Conservation (phyloP, 2,888 invertebrate genomes). For the Parnassius smintheus region DNA sequence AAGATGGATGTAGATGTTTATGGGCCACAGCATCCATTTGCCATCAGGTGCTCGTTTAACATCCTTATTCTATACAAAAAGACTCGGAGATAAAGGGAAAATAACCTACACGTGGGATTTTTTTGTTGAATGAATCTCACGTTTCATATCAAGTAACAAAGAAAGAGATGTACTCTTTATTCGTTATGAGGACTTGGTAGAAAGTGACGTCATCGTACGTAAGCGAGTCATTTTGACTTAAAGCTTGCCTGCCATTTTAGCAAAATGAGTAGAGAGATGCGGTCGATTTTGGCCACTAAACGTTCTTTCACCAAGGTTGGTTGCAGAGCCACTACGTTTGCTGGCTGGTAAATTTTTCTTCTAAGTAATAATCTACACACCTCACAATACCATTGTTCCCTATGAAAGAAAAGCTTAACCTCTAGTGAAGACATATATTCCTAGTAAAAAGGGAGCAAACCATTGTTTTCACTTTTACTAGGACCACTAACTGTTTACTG, state of each 20-base stretch:
- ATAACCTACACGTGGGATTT: too few species aligned
- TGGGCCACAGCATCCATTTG: too few species aligned
- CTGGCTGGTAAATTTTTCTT: too few species aligned
- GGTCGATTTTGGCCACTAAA: constrained; percentile 3
- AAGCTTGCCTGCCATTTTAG: too few species aligned
- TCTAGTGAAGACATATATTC: constrained; percentile 62
- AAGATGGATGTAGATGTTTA: too few species aligned
- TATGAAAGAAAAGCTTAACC: constrained; percentile 38
- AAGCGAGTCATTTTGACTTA: constrained; percentile 8
- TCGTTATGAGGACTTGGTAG: constrained; percentile 53
- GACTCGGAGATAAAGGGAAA: too few species aligned
- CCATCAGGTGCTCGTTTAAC: too few species aligned
- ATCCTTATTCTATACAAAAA: too few species aligned
- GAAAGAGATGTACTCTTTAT: constrained; percentile 28
- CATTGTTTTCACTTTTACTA: constrained; percentile 81
- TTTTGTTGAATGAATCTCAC: too few species aligned
- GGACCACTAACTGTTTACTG: constrained; percentile 35
- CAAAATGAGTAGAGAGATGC: too few species aligned
- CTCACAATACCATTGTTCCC: too few species aligned
- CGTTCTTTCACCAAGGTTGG: constrained; percentile 2
- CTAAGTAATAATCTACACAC: too few species aligned
- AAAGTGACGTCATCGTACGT: constrained; percentile 58
- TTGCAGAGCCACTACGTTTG: neutral
- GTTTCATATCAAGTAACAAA: constrained; percentile 1
- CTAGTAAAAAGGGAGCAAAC: constrained; percentile 82